Evolutionary conservation across 2,888 invertebrate species (phyloP).

Genomic region (Omphaloscelis lunosa): DNA sequence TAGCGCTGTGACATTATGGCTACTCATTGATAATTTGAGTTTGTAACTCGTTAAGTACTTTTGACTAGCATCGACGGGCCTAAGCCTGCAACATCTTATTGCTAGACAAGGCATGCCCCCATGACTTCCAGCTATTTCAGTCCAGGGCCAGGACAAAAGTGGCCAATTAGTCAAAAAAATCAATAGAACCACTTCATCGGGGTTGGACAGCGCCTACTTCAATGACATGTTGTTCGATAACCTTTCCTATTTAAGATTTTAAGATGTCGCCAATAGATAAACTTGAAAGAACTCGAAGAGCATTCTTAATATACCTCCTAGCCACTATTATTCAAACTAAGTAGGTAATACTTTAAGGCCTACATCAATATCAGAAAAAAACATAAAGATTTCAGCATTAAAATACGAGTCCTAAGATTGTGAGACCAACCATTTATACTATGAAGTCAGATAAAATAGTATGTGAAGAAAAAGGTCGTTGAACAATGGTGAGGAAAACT

Average conservation of each 20-base stretch:
- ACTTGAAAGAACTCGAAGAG: background rate
- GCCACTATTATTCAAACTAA: constrained; percentile 7
- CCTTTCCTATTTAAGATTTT: background rate
- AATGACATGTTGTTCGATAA: background rate
- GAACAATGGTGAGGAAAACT: constrained; percentile 47
- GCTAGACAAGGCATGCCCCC: background rate
- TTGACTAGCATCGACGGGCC: too few species aligned
- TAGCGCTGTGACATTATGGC: too few species aligned
- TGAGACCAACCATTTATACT: constrained; percentile 28
- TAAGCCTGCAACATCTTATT: background rate
- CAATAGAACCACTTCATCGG: background rate
- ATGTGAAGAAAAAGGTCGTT: constrained; percentile 24
- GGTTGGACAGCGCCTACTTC: background rate
- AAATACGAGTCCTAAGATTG: constrained; percentile 33
- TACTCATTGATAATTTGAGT: too few species aligned
- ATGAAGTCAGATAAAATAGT: constrained; percentile 38
- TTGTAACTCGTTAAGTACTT: too few species aligned
- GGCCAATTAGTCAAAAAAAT: background rate
- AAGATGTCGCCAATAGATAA: background rate
- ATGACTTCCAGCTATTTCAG: background rate
- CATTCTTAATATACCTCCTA: background rate
- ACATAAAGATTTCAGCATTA: constrained; percentile 20
- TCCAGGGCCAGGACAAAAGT: too few species aligned
- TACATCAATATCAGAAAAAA: constrained; percentile 13
- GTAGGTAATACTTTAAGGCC: background rate